Base-by-base conservation (phyloP, 2,888 invertebrate species). In the Gari tellinella region DNA sequence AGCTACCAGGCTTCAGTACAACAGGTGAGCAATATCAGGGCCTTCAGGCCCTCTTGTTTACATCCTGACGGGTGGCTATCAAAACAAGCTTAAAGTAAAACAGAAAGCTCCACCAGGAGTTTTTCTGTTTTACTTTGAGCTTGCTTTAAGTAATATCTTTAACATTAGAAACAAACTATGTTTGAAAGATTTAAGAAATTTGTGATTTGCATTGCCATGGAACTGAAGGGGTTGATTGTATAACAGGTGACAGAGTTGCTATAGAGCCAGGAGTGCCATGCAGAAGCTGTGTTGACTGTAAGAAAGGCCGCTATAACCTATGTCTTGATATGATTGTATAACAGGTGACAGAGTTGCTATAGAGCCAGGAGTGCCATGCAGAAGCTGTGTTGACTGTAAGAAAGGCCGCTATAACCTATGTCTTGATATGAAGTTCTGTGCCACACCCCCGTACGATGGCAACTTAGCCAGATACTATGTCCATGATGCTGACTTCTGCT, bases 401-500 rank as follows among this genome's bases (percentile, higher is more conserved):
- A 93, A 93, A 67, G 99, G 99, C 45, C 94, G 94, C 69, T 99
- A 99, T 93, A 97, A 99, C 93, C 94, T 99, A 48, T 99, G 99
- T 84, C 94, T 94, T 0, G 96, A 96, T 62, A 95, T 99, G 92
- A 89, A 93, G 62, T 99, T 98, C 93, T 97, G 97, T 92, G 98
- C 98, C n/a, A 98, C 98, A 0, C 99, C 99, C 0, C 99, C 99
- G 0, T 93, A 94, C 61, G 95, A 99, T 93, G 99, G 99, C 62
- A 97, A 96, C 91, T 94, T 99, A 26, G 94, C 95, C 52, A 94
- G 96, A 86, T 98, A 94, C 92, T 98, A 97, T 92, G 95, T 95
- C 46, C 99, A 99, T 89, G 95, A 97, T 66, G 93, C 93, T 10
- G 93, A 93, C 79, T 93, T 93, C 84, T 93, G 93, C 80, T 93